These are phyloP conservation scores for Podarcis raffonei DNA, from an alignment of 2,113 vertebrate genomes.

Conservation along the genomic window DNA sequence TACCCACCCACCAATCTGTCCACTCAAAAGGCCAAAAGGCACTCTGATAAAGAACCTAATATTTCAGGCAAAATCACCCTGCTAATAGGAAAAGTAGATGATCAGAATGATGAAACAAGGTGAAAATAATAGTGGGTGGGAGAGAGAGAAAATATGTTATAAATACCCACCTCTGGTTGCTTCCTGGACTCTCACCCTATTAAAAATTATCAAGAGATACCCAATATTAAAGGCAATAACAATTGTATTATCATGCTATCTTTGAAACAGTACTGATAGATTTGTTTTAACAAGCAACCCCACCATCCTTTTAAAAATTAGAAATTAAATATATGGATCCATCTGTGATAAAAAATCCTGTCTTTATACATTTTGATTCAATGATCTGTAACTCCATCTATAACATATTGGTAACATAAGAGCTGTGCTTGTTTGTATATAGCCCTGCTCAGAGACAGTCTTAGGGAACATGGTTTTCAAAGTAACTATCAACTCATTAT, in stretches of 20 bases:
- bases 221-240: slow-evolving; percentile 1
- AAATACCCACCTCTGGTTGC: slow-evolving; percentile 78
- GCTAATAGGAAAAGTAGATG: not conserved
- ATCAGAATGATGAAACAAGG: not conserved
- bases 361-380: not conserved
- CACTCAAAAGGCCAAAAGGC: too few relatives aligned
- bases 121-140: not conserved
- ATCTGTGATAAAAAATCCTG: not conserved
- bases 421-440: not conserved
- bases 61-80: not conserved
- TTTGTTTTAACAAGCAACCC: not conserved
- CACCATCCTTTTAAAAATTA: not conserved
- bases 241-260: slow-evolving; percentile 18
- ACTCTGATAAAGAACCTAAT: not conserved
- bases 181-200: slow-evolving; percentile 84
- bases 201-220: slow-evolving; percentile 31
- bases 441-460: not conserved
- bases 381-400: not conserved
- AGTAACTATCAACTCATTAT: not conserved
- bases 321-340: not conserved
- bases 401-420: not conserved
- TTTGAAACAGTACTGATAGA: not conserved
- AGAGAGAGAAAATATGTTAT: not conserved
- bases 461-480: not conserved
- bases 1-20: not conserved